Percentiles rank a stretch among this genome's conserved stretches.
phyloP scores from a whole-genome alignment of 2,797 vertebrate species.

The Sebastes kiyomatsui region DNA sequence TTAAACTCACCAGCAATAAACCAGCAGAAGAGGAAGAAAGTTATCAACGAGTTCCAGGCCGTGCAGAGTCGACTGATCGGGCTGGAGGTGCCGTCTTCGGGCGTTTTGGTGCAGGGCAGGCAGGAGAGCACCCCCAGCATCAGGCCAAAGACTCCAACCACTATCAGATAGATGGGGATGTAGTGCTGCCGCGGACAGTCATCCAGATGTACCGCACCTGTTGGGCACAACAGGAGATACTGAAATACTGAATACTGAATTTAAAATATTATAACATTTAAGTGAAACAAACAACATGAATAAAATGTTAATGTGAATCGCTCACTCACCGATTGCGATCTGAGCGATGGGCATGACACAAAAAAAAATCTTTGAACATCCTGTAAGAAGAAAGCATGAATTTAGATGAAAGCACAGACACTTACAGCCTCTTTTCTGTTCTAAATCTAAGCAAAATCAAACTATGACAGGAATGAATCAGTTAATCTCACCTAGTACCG shows the following conservation, averaged over 20 bases:
- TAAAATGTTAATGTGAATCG: background rate
- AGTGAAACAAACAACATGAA: background rate
- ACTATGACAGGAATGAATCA: background rate
- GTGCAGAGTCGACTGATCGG: background rate
- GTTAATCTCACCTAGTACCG: constrained; percentile 36
- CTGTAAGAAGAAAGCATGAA: constrained; percentile 46
- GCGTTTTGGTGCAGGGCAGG: constrained; percentile 52
- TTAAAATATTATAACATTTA: background rate
- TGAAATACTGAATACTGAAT: background rate
- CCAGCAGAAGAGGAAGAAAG: constrained; percentile 76
- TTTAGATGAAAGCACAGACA: background rate
- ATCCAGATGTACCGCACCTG: constrained; percentile 70
- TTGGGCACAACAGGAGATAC: background rate
- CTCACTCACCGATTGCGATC: constrained; percentile 76
- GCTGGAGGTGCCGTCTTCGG: background rate
- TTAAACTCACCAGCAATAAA: constrained; percentile 76
- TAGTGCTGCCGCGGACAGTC: constrained; percentile 75
- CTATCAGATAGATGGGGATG: constrained; percentile 83
- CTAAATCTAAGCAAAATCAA: background rate
- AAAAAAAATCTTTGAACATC: constrained; percentile 25
- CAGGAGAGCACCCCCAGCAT: constrained; percentile 53
- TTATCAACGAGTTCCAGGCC: constrained; percentile 55
- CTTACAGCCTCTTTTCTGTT: background rate
- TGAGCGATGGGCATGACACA: constrained; percentile 66
- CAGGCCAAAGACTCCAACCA: constrained; percentile 69